phyloP scores from a whole-genome alignment of 1,140 invertebrate genomes.

The Drosophila jambulina region DNA sequence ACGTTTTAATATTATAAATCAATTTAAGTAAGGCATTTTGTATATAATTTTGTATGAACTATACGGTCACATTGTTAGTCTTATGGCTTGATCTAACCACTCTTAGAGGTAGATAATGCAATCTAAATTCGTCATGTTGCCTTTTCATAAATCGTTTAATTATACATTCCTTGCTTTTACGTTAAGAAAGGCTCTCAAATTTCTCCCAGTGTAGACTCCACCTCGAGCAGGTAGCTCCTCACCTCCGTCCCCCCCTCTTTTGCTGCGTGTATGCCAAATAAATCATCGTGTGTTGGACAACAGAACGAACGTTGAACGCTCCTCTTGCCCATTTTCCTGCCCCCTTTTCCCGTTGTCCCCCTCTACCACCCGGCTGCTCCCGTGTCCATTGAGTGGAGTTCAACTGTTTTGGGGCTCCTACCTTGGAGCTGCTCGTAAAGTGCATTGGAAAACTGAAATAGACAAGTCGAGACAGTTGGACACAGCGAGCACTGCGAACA shows the following conservation, averaged over 20 bases:
- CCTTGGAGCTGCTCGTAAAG: slow-evolving; percentile 69
- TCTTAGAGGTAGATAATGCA: neutral
- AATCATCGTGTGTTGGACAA: slow-evolving; percentile 76
- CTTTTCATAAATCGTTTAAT: neutral
- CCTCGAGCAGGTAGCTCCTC: slow-evolving; percentile 64
- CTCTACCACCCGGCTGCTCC: neutral
- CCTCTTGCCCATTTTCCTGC: slow-evolving; percentile 38
- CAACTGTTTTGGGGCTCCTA: slow-evolving; percentile 39
- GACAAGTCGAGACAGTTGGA: slow-evolving; percentile 78
- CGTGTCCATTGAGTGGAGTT: slow-evolving; percentile 30
- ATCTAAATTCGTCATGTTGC: neutral
- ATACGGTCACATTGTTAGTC: neutral
- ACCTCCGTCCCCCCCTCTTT: neutral
- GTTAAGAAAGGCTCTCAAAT: too few species aligned
- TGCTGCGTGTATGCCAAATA: slow-evolving; percentile 76
- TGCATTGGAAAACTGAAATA: slow-evolving; percentile 82
- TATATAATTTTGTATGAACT: neutral
- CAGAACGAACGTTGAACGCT: slow-evolving; percentile 58
- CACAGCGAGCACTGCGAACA: slow-evolving; percentile 33
- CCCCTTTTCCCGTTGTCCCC: neutral
- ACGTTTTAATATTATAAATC: too few species aligned
- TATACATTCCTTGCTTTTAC: neutral
- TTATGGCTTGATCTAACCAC: neutral
- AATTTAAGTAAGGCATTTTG: neutral
- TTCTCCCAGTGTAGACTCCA: slow-evolving; percentile 55